phyloP scores from a whole-genome alignment of 2,888 invertebrate species.

The Metopia argyrocephala region DNA sequence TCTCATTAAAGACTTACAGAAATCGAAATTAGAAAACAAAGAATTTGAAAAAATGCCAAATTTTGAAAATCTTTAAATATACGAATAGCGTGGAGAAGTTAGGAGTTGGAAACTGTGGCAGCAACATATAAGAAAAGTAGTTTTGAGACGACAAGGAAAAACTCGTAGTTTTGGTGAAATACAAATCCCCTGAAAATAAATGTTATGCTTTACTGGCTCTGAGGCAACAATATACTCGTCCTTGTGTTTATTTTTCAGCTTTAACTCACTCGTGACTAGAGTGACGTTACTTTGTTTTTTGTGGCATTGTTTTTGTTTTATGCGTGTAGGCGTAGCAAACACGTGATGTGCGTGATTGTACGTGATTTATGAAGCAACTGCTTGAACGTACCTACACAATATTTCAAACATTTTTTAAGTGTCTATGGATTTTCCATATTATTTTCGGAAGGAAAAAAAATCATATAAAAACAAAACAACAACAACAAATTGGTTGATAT shows the following conservation, averaged over 20 bases:
- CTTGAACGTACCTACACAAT: not conserved
- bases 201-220: not conserved
- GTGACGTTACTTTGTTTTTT: not conserved
- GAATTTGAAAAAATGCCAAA: no score
- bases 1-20: no score
- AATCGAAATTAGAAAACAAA: no score
- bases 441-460: not conserved
- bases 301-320: not conserved
- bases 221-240: not conserved
- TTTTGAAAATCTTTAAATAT: no score
- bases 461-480: not conserved
- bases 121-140: no score
- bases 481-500: no score
- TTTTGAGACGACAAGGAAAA: no score
- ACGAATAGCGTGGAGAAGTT: not conserved
- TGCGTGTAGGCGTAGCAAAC: constrained; percentile 34
- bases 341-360: constrained; percentile 45
- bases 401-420: not conserved
- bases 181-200: no score
- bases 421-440: not conserved
- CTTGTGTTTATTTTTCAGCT: no score
- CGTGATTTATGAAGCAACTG: constrained; percentile 33
- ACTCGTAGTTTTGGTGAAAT: no score
- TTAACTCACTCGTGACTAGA: not conserved
- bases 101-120: no score